Evolutionary conservation across 2,888 invertebrate genomes (phyloP).

Genomic region (Clusia tigrina): DNA sequence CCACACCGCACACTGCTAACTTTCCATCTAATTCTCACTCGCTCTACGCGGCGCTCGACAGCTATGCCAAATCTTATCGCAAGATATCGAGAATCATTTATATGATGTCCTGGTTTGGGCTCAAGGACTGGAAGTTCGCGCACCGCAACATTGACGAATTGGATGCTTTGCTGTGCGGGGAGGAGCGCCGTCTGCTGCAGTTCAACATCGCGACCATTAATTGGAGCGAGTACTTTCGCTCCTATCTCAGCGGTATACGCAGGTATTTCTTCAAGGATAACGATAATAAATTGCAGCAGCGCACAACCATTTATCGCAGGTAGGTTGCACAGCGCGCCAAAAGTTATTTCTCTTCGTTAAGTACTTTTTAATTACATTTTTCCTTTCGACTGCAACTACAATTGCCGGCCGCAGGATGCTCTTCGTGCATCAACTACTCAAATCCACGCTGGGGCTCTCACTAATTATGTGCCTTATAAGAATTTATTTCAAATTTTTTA

Average conservation of each 20-base stretch:
- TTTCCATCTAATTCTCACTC: background rate
- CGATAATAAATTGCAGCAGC: constrained; percentile 55
- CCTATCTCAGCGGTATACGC: constrained; percentile 74
- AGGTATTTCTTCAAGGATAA: constrained; percentile 74
- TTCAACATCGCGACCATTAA: constrained; percentile 72
- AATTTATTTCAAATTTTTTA: constrained; percentile 56
- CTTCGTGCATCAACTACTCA: constrained; percentile 58
- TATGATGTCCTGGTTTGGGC: constrained; percentile 65
- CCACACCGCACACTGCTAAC: background rate
- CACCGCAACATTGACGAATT: constrained; percentile 62
- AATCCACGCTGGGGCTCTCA: constrained; percentile 59
- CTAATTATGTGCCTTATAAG: constrained; percentile 58
- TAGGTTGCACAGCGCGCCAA: constrained; percentile 36
- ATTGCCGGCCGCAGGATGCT: constrained; percentile 47
- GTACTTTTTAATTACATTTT: constrained; percentile 42
- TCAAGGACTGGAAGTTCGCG: constrained; percentile 62
- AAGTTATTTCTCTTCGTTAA: constrained; percentile 29
- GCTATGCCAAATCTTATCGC: constrained; percentile 60
- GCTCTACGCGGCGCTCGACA: too few relatives aligned
- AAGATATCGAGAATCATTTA: constrained; percentile 63
- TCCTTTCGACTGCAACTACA: constrained; percentile 12
- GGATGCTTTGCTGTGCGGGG: constrained; percentile 50
- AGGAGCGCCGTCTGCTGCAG: constrained; percentile 54
- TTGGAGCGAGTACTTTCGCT: constrained; percentile 74
- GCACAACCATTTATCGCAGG: constrained; percentile 61